phyloP scores from a whole-genome alignment of 2,888 invertebrate genomes.

The Allophyes oxyacanthae region DNA sequence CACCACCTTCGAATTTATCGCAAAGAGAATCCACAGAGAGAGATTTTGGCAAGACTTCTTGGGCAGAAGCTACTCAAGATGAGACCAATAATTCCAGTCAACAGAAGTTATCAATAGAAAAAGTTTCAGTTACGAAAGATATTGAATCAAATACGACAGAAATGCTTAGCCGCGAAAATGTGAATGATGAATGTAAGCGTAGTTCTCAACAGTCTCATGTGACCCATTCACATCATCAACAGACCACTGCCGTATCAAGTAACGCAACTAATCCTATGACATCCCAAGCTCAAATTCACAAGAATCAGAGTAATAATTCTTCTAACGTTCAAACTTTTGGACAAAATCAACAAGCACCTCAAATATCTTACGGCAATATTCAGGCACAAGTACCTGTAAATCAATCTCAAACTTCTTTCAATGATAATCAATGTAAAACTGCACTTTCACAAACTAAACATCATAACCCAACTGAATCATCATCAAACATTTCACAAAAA shows the following conservation, averaged over 20 bases:
- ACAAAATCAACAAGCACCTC: conserved; percentile 66
- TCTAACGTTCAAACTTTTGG: conserved; percentile 62
- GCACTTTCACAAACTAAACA: conserved; percentile 60
- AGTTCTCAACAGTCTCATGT: conserved; percentile 51
- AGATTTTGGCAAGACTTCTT: conserved; percentile 81
- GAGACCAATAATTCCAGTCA: conserved; percentile 65
- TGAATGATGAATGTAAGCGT: conserved; percentile 58
- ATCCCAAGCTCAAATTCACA: conserved; percentile 65
- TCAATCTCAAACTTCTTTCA: conserved; percentile 64
- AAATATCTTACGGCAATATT: conserved; percentile 54
- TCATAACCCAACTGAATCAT: conserved; percentile 62
- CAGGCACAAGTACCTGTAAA: conserved; percentile 54
- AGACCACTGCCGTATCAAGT: conserved; percentile 49
- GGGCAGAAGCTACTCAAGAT: conserved; percentile 86
- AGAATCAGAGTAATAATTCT: conserved; percentile 60
- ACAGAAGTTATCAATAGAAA: conserved; percentile 66
- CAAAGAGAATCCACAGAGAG: conserved; percentile 85
- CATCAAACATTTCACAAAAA: conserved; percentile 62
- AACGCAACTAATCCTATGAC: conserved; percentile 50
- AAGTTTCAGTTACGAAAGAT: conserved; percentile 64
- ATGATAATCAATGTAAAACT: conserved; percentile 67
- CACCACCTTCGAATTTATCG: conserved; percentile 74
- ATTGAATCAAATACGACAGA: conserved; percentile 64
- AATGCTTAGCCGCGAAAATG: conserved; percentile 54
- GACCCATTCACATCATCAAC: conserved; percentile 38